These are phyloP conservation scores for Montipora capricornis DNA, from an alignment of 64 coral and sea anemone genomes.

Conservation along the genomic window DNA sequence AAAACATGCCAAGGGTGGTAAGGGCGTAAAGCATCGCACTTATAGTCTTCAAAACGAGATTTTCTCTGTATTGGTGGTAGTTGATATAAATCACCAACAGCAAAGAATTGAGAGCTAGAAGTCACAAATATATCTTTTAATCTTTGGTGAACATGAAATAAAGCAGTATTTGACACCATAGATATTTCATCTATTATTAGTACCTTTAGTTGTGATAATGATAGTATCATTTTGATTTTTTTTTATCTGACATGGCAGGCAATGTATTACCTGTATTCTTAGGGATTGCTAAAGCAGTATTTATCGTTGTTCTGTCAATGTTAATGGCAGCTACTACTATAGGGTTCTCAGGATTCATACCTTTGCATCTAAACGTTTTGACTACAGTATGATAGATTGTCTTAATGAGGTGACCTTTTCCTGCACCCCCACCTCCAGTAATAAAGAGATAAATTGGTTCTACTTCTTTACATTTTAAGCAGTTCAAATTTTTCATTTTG, in stretches of 20 bases:
- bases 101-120: constrained; percentile 61
- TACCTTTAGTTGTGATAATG: constrained; percentile 56
- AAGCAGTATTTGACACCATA: constrained; percentile 66
- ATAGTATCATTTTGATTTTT: constrained; percentile 70
- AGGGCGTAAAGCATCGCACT: constrained; percentile 56
- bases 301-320: constrained; percentile 66
- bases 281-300: constrained; percentile 73
- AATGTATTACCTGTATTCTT: constrained; percentile 44
- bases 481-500: constrained; percentile 58
- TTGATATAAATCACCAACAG: constrained; percentile 52
- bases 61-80: constrained; percentile 46
- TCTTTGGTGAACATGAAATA: constrained; percentile 71
- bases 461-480: constrained; percentile 35
- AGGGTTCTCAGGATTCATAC: constrained; percentile 57
- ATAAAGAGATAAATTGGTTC: constrained; percentile 62
- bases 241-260: constrained; percentile 68
- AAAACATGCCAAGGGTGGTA: constrained; percentile 70
- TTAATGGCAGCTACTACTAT: constrained; percentile 72
- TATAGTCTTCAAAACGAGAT: constrained; percentile 53
- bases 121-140: constrained; percentile 78
- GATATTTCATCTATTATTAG: constrained; percentile 73
- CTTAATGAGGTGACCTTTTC: constrained; percentile 56
- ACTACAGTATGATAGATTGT: constrained; percentile 51
- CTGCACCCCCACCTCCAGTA: constrained; percentile 64
- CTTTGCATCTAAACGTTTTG: constrained; percentile 35